Evolutionary conservation across 2,888 invertebrate genomes (phyloP).

Genomic region (Polydrusus pterygomalis): DNA sequence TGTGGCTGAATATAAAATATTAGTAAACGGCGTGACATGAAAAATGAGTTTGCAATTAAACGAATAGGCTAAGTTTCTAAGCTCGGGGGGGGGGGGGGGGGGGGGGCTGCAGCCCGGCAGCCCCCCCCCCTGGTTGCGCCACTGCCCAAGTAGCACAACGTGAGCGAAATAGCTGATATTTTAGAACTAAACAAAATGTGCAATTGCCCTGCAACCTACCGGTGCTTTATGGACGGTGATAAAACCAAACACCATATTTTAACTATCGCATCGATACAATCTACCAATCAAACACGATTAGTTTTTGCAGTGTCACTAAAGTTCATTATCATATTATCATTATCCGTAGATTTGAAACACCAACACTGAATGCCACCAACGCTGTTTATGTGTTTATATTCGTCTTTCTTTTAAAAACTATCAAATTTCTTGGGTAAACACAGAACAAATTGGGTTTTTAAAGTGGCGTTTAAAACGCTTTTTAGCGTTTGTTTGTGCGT

Average conservation of each 20-base stretch:
- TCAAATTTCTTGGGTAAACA: slow-evolving; percentile 48
- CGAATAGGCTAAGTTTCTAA: too few relatives aligned
- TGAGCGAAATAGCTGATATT: too few relatives aligned
- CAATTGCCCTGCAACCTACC: too few relatives aligned
- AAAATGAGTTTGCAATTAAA: too few relatives aligned
- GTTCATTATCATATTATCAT: slow-evolving; percentile 5
- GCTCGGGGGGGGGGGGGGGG: too few relatives aligned
- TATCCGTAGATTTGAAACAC: slow-evolving; percentile 11
- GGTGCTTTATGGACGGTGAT: too few relatives aligned
- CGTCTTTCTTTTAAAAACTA: slow-evolving; percentile 48
- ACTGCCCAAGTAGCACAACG: too few relatives aligned
- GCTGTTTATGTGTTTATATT: slow-evolving; percentile 38
- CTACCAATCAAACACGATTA: not conserved
- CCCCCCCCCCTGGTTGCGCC: too few relatives aligned
- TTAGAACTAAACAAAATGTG: too few relatives aligned
- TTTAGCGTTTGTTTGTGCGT: slow-evolving; percentile 41
- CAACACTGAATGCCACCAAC: slow-evolving; percentile 45
- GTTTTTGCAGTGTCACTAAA: slow-evolving; percentile 11
- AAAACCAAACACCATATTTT: not conserved
- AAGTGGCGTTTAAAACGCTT: slow-evolving; percentile 53
- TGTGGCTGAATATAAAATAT: too few relatives aligned
- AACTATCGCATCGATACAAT: not conserved
- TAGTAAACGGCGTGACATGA: too few relatives aligned
- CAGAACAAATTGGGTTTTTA: slow-evolving; percentile 45
- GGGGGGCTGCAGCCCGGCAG: too few relatives aligned